Conservation (phyloP, 2,113 vertebrate genomes). For the Lampris megalopsis region DNA sequence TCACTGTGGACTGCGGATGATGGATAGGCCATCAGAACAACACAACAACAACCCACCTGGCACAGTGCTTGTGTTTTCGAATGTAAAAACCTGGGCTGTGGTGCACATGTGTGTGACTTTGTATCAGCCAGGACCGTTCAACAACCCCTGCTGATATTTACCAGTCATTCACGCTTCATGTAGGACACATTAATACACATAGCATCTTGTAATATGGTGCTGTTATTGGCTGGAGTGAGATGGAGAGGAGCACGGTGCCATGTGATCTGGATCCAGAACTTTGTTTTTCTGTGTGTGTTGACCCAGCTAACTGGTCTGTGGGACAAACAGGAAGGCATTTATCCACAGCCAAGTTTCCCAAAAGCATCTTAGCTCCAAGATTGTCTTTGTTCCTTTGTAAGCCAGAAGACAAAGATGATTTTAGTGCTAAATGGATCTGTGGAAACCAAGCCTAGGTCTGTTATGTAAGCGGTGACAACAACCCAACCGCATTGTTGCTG, state of each 20-base stretch:
- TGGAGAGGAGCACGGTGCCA: constrained; percentile 8
- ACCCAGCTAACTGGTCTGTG: constrained; percentile 57
- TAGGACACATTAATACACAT: too few species aligned
- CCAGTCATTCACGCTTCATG: too few species aligned
- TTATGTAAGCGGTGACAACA: constrained; percentile 49
- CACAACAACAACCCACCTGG: too few species aligned
- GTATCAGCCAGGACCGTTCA: too few species aligned
- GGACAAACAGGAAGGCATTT: constrained; percentile 73
- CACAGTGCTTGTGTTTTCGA: too few species aligned
- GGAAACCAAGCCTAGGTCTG: constrained; percentile 32
- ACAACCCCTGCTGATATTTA: too few species aligned
- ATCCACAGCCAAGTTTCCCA: constrained; percentile 63
- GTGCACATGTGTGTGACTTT: too few species aligned
- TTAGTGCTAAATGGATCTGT: constrained; percentile 53
- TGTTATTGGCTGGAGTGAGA: background rate
- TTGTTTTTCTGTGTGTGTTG: constrained; percentile 52
- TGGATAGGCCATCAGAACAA: too few species aligned
- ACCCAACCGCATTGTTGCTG: constrained; percentile 14
- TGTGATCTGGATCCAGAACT: constrained; percentile 23
- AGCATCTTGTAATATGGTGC: too few species aligned
- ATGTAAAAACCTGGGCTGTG: too few species aligned
- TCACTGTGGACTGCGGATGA: too few species aligned
- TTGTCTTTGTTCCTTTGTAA: constrained; percentile 59
- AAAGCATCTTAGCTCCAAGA: constrained; percentile 55
- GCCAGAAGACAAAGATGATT: constrained; percentile 53